Conservation (phyloP, 92 coral and sea anemone species). For the Plumapathes pennacea region DNA sequence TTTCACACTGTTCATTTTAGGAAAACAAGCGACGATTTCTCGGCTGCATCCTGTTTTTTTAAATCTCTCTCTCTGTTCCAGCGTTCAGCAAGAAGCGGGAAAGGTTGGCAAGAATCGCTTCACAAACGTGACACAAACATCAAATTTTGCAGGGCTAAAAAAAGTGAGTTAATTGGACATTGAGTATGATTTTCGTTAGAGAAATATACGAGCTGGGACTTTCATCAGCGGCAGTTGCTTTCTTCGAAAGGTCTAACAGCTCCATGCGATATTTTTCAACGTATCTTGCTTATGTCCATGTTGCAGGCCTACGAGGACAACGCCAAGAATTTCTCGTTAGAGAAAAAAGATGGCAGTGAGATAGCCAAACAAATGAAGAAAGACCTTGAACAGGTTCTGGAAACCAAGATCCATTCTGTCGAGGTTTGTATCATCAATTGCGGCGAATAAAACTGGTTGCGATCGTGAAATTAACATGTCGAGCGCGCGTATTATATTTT, state of each 20-base stretch:
- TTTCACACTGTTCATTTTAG: no score
- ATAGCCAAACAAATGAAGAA: slow-evolving; percentile 54
- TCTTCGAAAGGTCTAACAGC: no score
- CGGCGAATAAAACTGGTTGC: no score
- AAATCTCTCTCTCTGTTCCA: slow-evolving; percentile 55
- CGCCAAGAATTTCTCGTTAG: background rate
- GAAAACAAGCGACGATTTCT: no score
- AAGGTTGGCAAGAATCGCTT: slow-evolving; percentile 17
- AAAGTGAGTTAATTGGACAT: slow-evolving; percentile 34
- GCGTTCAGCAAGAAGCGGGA: slow-evolving; percentile 32
- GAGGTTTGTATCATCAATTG: slow-evolving; percentile 72
- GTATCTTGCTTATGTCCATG: slow-evolving; percentile 8
- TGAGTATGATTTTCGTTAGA: slow-evolving; percentile 3
- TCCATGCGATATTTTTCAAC: no score
- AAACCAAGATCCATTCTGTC: slow-evolving; percentile 63
- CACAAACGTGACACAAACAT: slow-evolving; percentile 13
- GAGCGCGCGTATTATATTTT: no score
- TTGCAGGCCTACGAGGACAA: slow-evolving; percentile 39
- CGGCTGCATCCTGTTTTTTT: no score
- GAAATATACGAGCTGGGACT: slow-evolving; percentile 38
- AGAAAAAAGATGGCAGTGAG: slow-evolving; percentile 41
- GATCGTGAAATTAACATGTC: no score
- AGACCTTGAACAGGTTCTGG: slow-evolving; percentile 40
- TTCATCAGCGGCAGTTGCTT: slow-evolving; percentile 32
- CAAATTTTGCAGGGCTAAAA: slow-evolving; percentile 43